Base-by-base conservation (phyloP, 2,113 vertebrate species). In the Corythornis cristatus region DNA sequence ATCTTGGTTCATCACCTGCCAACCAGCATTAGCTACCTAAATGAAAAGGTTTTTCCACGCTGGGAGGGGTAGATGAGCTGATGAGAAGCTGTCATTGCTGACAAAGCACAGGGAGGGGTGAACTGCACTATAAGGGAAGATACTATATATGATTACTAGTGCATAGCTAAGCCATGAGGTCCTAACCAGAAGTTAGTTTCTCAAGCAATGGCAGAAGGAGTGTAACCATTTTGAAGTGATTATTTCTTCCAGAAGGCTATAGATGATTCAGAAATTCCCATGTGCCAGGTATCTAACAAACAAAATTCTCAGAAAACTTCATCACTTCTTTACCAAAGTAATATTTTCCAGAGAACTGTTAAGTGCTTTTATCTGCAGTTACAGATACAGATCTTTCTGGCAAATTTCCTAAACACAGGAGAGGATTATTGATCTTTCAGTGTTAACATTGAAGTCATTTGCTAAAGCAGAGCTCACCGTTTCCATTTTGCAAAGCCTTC, bases 21-120 rank as follows among this genome's bases (percentile, higher is more conserved):
- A 35, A 65, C 68, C 88, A 72, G 48, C 53, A 4, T 48, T 57
- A 28, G 23, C 72, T 93, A 65, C 43, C 78, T n/a, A 18, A 17
- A 48, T 25, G 71, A 67, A 37, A 91, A 67, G 57, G 60, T 61
- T 90, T 53, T 80, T 48, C 46, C 53, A 20, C 33, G 31, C 22
- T 77, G 60, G 84, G 86, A 92, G 81, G 61, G 46, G 22, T 60
- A 7, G 78, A 18, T 1, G 4, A 80, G 71, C 54, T 73, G 91
- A 71, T 15, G 61, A 61, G 80, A 83, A 92, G 66, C 75, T 80
- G 51, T 45, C 50, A 0, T 5, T 72, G 77, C 84, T 93, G 93
- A 90, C 78, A 92, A 61, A 90, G 92, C 76, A 25, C 51, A 92
- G 95, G 93, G 86, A 96, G 72, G 65, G 28, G 67, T 70, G 58